These are phyloP conservation scores for Mus musculus DNA, from an alignment of 2,113 vertebrate genomes.

Conservation along the genomic window DNA sequence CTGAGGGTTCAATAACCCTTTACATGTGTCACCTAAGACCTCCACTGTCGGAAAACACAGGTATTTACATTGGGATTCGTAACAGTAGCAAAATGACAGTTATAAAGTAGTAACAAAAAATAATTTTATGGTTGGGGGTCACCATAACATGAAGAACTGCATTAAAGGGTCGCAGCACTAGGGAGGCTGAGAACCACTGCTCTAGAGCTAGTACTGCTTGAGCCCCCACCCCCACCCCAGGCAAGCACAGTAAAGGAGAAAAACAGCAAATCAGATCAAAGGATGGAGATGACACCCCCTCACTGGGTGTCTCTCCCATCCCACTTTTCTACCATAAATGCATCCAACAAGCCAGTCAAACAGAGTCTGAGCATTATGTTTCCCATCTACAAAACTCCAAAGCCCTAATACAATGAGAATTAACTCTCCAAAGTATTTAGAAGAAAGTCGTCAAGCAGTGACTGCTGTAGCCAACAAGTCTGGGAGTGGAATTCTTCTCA, in stretches of 20 bases:
- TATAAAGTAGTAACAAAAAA: too few species aligned
- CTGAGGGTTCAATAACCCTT: background rate
- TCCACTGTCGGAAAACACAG: background rate
- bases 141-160: too few species aligned
- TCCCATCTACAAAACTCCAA: background rate
- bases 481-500: background rate
- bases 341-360: background rate
- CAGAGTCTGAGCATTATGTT: background rate
- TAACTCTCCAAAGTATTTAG: background rate
- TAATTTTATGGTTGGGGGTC: too few species aligned
- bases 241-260: background rate
- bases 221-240: background rate
- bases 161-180: too few species aligned
- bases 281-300: background rate
- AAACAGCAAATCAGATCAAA: background rate
- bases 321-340: background rate
- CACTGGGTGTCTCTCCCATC: background rate
- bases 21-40: background rate
- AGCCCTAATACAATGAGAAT: background rate
- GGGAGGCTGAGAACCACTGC: background rate
- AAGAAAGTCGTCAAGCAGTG: background rate
- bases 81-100: background rate
- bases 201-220: background rate
- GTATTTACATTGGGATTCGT: background rate
- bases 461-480: background rate